phyloP scores from a whole-genome alignment of 2,113 vertebrate genomes.

The Tetrax tetrax region DNA sequence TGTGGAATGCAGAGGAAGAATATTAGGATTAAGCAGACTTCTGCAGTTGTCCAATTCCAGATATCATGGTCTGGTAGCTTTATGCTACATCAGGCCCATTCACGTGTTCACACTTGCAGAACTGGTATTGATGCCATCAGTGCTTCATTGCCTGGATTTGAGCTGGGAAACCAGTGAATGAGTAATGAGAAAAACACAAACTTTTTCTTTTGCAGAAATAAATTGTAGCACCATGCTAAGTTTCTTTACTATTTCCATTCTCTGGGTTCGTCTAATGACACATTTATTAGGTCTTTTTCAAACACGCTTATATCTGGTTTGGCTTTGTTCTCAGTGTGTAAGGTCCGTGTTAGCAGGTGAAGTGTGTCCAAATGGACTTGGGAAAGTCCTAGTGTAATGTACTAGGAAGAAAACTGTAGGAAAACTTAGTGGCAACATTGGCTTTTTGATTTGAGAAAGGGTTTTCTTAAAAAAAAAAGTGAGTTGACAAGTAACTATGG shows the following conservation, averaged over 20 bases:
- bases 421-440: background rate
- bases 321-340: background rate
- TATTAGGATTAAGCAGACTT: background rate
- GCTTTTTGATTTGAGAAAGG: background rate
- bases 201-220: background rate
- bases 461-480: background rate
- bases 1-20: background rate
- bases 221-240: background rate
- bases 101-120: background rate
- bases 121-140: background rate
- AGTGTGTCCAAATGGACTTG: background rate
- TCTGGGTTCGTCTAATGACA: background rate
- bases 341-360: background rate
- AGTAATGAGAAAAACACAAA: background rate
- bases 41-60: accelerated
- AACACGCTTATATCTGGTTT: background rate
- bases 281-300: background rate
- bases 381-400: background rate
- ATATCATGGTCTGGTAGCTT: background rate
- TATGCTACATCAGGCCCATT: background rate
- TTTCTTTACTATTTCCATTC: background rate
- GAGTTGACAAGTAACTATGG: background rate
- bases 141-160: background rate
- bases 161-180: background rate
- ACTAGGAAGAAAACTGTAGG: background rate